Percentiles rank a stretch among this genome's conserved stretches.
These are phyloP conservation scores for Macrophya alboannulata DNA, from an alignment of 2,888 invertebrate genomes.

Conservation along the genomic window DNA sequence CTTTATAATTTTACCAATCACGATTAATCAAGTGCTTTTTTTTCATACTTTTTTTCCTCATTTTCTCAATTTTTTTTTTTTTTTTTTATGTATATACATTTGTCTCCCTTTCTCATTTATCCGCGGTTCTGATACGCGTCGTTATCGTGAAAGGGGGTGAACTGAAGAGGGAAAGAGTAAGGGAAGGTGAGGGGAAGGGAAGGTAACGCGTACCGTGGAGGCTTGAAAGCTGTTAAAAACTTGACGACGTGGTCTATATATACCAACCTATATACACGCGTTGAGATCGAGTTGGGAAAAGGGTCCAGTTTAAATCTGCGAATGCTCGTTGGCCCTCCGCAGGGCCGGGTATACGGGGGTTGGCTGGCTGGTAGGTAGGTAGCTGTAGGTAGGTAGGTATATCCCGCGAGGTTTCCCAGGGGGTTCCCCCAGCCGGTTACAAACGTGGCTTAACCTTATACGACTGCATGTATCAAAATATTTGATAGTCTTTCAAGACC, in stretches of 20 bases:
- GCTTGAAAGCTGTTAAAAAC: slow-evolving; percentile 36
- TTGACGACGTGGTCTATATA: slow-evolving; percentile 38
- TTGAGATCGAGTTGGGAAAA: slow-evolving; percentile 25
- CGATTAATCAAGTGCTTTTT: too few species aligned
- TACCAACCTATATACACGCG: neutral
- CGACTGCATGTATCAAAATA: slow-evolving; percentile 63
- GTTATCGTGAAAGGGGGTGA: neutral
- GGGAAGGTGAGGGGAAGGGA: neutral
- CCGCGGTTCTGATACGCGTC: neutral
- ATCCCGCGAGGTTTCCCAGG: slow-evolving; percentile 20
- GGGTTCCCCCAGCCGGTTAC: slow-evolving; percentile 39
- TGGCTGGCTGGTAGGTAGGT: too few species aligned
- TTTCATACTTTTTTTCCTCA: too few species aligned
- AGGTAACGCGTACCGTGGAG: neutral
- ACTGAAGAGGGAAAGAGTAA: neutral
- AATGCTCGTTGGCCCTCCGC: slow-evolving; percentile 25
- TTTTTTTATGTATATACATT: neutral
- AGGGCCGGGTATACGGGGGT: neutral
- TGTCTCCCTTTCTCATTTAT: neutral
- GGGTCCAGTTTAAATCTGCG: slow-evolving; percentile 49
- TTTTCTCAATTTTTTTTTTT: too few species aligned
- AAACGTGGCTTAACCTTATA: slow-evolving; percentile 40
- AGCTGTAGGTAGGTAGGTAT: neutral
- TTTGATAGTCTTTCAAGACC: slow-evolving; percentile 63
- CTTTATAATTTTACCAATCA: neutral